These are phyloP conservation scores for Akabosia matsudoensis DNA, from an alignment of 1,140 invertebrate species.

Conservation along the genomic window DNA sequence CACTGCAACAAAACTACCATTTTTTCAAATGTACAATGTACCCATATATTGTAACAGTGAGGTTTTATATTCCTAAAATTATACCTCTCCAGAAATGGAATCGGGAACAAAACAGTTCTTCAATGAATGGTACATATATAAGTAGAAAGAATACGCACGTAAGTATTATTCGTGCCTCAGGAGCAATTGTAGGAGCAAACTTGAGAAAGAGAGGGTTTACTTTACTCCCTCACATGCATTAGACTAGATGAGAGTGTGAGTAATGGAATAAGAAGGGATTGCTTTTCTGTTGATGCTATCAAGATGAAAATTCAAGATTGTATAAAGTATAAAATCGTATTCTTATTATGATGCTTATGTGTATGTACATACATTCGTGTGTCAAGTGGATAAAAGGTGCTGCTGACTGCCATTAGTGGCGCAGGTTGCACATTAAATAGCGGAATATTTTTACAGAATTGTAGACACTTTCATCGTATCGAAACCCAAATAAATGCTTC, in stretches of 20 bases:
- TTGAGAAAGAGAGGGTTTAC: background rate
- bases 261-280: slow-evolving; percentile 11
- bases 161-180: background rate
- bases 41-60: background rate
- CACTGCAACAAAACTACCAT: slow-evolving; percentile 22
- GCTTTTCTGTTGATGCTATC: slow-evolving; percentile 15
- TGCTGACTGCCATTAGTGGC: slow-evolving; percentile 10
- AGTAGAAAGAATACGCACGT: background rate
- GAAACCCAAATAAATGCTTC: background rate
- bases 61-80: no score
- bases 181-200: background rate
- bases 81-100: no score
- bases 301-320: slow-evolving; percentile 5
- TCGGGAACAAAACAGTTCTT: no score
- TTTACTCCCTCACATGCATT: background rate
- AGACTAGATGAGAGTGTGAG: background rate
- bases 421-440: slow-evolving; percentile 23
- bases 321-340: background rate
- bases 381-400: background rate
- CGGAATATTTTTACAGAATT: background rate
- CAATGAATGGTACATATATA: no score
- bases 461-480: background rate
- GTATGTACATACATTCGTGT: slow-evolving; percentile 12
- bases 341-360: background rate
- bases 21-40: slow-evolving; percentile 10